These are phyloP conservation scores for Drosophila seguyi DNA, from an alignment of 1,140 invertebrate species.

Conservation along the genomic window DNA sequence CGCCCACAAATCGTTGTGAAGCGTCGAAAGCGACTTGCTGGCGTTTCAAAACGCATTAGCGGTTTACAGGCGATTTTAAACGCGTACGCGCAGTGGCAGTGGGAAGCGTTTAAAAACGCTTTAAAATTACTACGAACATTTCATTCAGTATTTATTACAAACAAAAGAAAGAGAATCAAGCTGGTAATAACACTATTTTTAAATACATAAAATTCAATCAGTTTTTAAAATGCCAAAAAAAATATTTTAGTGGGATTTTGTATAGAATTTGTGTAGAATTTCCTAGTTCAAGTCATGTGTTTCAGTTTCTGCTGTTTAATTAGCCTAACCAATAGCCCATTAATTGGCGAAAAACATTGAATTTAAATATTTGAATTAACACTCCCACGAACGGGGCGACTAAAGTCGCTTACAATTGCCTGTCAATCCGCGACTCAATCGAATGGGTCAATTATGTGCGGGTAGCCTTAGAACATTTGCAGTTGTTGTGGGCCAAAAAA, in stretches of 20 bases:
- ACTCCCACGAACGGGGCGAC: constrained; percentile 18
- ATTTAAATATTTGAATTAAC: constrained; percentile 15
- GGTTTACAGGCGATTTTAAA: constrained; percentile 37
- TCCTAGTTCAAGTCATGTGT: background rate
- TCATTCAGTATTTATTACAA: background rate
- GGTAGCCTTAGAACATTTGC: constrained; percentile 56
- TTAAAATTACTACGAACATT: background rate
- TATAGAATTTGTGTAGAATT: background rate
- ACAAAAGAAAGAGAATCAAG: no score
- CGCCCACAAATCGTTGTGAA: constrained; percentile 34
- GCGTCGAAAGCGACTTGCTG: constrained; percentile 23
- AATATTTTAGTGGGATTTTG: background rate
- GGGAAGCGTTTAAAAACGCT: constrained; percentile 1
- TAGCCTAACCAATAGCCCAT: constrained; percentile 5
- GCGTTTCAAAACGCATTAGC: constrained; percentile 11
- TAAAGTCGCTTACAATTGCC: constrained; percentile 40
- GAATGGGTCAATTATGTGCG: constrained; percentile 53
- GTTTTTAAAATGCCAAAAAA: background rate
- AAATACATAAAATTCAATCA: background rate
- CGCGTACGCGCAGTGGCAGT: constrained; percentile 21
- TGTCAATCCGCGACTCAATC: constrained; percentile 47
- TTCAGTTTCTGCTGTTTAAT: background rate
- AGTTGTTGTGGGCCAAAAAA: constrained; percentile 28
- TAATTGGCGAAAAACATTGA: constrained; percentile 1
- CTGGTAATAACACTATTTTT: background rate